phyloP scores from a whole-genome alignment of 64 coral and sea anemone species.

The Astreopora myriophthalma region DNA sequence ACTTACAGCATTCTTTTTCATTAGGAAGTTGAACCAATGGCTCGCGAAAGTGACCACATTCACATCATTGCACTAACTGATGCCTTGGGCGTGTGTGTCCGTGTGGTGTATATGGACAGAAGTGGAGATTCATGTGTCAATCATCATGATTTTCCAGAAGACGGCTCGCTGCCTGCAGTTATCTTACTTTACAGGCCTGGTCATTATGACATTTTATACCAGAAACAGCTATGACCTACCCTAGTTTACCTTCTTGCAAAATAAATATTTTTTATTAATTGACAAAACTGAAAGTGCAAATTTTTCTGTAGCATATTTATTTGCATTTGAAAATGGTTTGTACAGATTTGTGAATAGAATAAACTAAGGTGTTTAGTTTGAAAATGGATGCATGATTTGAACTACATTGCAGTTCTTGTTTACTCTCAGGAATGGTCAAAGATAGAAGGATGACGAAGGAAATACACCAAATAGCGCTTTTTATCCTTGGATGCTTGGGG shows the following conservation, averaged over 20 bases:
- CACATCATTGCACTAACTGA: constrained; percentile 90
- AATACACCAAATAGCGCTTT: too few relatives aligned
- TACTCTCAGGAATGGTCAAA: too few relatives aligned
- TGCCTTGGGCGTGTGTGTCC: constrained; percentile 84
- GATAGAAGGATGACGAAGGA: too few relatives aligned
- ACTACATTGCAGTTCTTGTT: too few relatives aligned
- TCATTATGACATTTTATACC: constrained; percentile 96
- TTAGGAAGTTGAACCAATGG: constrained; percentile 98
- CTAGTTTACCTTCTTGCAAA: neutral
- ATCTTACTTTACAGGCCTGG: constrained; percentile 87
- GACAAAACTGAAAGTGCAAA: neutral
- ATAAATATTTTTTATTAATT: neutral
- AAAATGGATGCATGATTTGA: neutral
- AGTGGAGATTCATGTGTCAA: constrained; percentile 75
- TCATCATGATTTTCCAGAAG: constrained; percentile 98
- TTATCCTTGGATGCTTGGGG: too few relatives aligned
- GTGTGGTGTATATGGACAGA: constrained; percentile 94
- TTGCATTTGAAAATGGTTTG: constrained; percentile 28
- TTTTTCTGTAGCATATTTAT: constrained; percentile 33
- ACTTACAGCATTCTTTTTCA: neutral
- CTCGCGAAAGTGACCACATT: constrained; percentile 93
- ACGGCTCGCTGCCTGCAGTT: constrained; percentile 70
- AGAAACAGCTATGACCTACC: constrained; percentile 43
- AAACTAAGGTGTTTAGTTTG: neutral
- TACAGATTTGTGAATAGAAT: constrained; percentile 45